Evolutionary conservation across 1,140 invertebrate species (phyloP).

Genomic region (Drosophila nigrodunni): DNA sequence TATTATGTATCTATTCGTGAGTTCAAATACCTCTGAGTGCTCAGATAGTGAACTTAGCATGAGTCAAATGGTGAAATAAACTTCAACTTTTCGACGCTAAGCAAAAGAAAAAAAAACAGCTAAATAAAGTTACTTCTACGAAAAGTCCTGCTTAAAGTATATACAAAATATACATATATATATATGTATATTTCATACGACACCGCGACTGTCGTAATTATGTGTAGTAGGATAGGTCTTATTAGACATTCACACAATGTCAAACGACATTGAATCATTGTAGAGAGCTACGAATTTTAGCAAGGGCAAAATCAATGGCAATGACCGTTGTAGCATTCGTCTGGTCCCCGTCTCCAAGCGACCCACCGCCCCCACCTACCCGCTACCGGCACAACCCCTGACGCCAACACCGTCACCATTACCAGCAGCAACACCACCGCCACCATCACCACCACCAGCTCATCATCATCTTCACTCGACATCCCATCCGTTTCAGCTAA

Average conservation of each 20-base stretch:
- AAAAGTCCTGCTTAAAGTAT: too few relatives aligned
- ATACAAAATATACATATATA: background rate
- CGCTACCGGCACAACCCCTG: too few relatives aligned
- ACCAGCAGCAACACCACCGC: too few relatives aligned
- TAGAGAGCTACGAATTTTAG: constrained; percentile 21
- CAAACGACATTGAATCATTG: constrained; percentile 62
- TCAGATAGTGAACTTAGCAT: constrained; percentile 4
- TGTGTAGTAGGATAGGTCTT: constrained; percentile 19
- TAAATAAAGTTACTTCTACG: too few relatives aligned
- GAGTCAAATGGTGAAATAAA: constrained; percentile 16
- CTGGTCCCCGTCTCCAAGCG: constrained; percentile 33
- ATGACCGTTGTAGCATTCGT: constrained; percentile 74
- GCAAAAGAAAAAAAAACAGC: too few relatives aligned
- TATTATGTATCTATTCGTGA: constrained; percentile 8
- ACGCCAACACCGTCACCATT: too few relatives aligned
- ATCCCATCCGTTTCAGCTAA: constrained; percentile 63
- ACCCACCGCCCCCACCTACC: background rate
- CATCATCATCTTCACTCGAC: constrained; percentile 25
- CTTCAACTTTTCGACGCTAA: background rate
- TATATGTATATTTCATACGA: constrained; percentile 9
- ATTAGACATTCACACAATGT: constrained; percentile 59
- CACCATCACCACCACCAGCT: background rate
- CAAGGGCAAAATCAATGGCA: constrained; percentile 67
- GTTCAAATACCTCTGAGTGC: background rate
- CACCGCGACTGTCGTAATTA: constrained; percentile 1